Evolutionary conservation across 1,140 invertebrate genomes (phyloP), one percentile per base, ranked within the genome.

Genomic region (Scaptomyza graminum): DNA sequence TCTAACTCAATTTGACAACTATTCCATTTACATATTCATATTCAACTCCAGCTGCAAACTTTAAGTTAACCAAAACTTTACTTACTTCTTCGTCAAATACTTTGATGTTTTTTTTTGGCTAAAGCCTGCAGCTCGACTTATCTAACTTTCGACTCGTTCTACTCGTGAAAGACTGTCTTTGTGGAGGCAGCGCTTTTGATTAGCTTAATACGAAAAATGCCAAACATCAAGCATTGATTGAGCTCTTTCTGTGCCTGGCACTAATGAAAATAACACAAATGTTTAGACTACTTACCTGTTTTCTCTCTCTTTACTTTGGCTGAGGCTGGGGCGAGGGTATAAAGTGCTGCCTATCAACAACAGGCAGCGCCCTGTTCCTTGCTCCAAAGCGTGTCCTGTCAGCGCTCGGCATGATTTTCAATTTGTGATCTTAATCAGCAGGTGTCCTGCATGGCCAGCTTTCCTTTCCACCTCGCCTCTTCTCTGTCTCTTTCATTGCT

Each of bases 371-470:
- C 18, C 18, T 3, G 13, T 4, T 15, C 50, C 12, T 15, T 15
- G 31, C 13, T 43, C 41, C 34, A 18, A 46, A 71, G 62, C 59
- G 31, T 74, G 59, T 74, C 50, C 71, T 74, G 73, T 60, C 68
- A 55, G 55, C 60, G 60, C 34, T 68, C 49, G 49, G 56, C 74
- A 81, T 87, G 82, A 87, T 81, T 90, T 90, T 90, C 88, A 85
- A 88, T 90, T 90, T 90, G 83, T 81, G 88, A 90, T 90, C 88
- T 87, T 90, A 84, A 90, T 90, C 88, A 90, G 87, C 88, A 90
- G 88, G 88, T 90, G 88, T 87, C 84, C 79, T 83, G 55, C 66
- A 60, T 74, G 74, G 49, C 73, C 37, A 41, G n/a, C 37, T 41
- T 12, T 39, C 9, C 55, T 57, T 59, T 43, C 41, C 54, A n/a